phyloP scores from a whole-genome alignment of 1,140 invertebrate species.

The Pachyrhynchus sulphureomaculatus region DNA sequence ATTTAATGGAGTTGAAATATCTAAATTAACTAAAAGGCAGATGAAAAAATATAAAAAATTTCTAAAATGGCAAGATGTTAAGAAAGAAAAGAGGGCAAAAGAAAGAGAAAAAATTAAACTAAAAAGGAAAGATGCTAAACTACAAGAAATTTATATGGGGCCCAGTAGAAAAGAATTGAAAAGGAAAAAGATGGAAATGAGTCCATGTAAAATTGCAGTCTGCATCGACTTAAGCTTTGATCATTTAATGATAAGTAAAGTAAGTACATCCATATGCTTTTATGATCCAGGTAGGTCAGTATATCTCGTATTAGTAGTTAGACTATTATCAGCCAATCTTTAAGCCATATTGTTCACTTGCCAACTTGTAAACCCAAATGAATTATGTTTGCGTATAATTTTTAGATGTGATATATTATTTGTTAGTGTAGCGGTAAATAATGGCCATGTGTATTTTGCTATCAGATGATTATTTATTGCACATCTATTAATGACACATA shows the following conservation, averaged over 20 bases:
- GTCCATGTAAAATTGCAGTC: slow-evolving; percentile 71
- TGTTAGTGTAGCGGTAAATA: no score
- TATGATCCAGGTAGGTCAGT: no score
- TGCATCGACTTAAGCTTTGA: slow-evolving; percentile 93
- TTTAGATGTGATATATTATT: no score
- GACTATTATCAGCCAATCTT: no score
- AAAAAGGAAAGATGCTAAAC: slow-evolving; percentile 62
- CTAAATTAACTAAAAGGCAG: slow-evolving; percentile 58
- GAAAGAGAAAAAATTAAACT: slow-evolving; percentile 69
- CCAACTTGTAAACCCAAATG: no score
- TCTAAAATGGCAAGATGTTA: slow-evolving; percentile 60
- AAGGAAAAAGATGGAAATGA: slow-evolving; percentile 72
- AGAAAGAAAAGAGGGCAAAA: slow-evolving; percentile 59
- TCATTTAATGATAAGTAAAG: slow-evolving; percentile 84
- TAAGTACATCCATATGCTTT: slow-evolving; percentile 30
- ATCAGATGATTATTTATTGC: no score
- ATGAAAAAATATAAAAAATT: slow-evolving; percentile 62
- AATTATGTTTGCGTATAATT: no score
- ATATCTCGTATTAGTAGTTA: no score
- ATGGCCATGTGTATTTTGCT: no score
- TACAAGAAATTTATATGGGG: slow-evolving; percentile 67
- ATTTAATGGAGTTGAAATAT: slow-evolving; percentile 50
- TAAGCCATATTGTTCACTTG: no score
- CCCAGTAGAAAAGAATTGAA: slow-evolving; percentile 81
- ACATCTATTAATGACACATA: no score